These are phyloP conservation scores for Sciurus niger DNA, from an alignment of 2,113 vertebrate genomes.

Conservation along the genomic window DNA sequence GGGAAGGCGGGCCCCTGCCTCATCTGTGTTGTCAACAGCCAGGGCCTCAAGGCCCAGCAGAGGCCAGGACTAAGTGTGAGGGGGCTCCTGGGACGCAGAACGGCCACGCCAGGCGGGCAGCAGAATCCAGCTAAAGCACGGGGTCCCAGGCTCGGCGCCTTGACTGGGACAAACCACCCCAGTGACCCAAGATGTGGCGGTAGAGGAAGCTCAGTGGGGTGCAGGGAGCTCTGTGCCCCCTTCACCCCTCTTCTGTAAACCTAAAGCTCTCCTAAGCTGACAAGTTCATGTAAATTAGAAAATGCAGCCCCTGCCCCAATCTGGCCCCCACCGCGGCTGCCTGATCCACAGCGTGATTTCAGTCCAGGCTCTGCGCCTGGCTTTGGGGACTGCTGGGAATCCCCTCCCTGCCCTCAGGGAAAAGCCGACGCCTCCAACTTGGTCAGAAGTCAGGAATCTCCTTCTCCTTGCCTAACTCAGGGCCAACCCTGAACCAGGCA, in stretches of 20 bases:
- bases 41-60: background rate
- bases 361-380: conserved; percentile 44
- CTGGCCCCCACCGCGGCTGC: conserved; percentile 61
- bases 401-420: conserved; percentile 13
- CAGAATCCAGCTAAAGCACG: rapidly evolving
- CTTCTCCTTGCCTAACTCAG: conserved; percentile 51
- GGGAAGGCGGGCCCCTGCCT: background rate
- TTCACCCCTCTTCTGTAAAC: background rate
- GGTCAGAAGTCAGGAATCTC: conserved; percentile 15
- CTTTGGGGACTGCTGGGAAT: background rate
- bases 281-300: background rate
- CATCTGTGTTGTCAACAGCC: background rate
- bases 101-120: rapidly evolving
- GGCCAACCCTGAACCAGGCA: background rate
- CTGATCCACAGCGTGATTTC: conserved; percentile 66
- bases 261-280: background rate
- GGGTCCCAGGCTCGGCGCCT: rapidly evolving
- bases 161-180: rapidly evolving
- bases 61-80: background rate
- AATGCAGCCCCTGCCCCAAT: conserved; percentile 51
- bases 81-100: background rate
- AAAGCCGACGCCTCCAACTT: background rate
- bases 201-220: rapidly evolving
- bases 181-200: rapidly evolving
- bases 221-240: rapidly evolving